Evolutionary conservation across 2,113 vertebrate genomes (phyloP), one percentile per base, ranked within the genome.

Genomic region (Lonchura striata): DNA sequence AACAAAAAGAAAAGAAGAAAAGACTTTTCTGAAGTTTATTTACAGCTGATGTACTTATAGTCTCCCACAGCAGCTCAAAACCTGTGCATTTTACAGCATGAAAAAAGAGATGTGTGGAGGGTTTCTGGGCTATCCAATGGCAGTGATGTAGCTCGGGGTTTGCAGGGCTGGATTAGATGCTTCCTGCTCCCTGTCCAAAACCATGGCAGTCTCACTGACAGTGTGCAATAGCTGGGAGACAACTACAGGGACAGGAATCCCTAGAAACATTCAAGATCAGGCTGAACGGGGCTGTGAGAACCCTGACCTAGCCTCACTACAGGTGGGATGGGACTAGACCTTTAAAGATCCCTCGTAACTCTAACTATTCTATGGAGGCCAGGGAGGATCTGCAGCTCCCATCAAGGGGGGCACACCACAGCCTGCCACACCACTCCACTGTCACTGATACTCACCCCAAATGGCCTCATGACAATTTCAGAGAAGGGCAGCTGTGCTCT

Each of bases 371-470:
- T 46, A 1, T 46, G 30, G 69, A 60, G 24, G 10, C 18, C 24
- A 61, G 44, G 33, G 69, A 89, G 47, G n/a, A 46, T 23, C 33
- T 57, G 60, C 61, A 86, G 57, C 47, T 42, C 53, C 50, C 39
- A 30, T 82, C 72, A 53, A 25, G 3, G 30, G 20, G 25, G 52
- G n/a, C 23, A 69, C 65, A 46, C 3, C 37, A 82, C 50, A 83
- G 28, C 35, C 44, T 1, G 0, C 18, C 44, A 82, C 35, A 64
- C 11, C 37, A 49, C 0, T 0, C 17, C 28, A 20, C 5, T 15
- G 2, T 15, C 66, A 83, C 23, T 5, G 13, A 74, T 31, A 15
- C 20, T 87, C 50, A 46, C 25, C 19, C 17, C 22, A 49, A 56
- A 77, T 2, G 7, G 53, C 24, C n/a, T 49, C 4, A 1, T 9